Percentiles rank a stretch among this genome's conserved stretches.
Conservation (phyloP, 2,113 vertebrate genomes). For the Oreotrochilus melanogaster region DNA sequence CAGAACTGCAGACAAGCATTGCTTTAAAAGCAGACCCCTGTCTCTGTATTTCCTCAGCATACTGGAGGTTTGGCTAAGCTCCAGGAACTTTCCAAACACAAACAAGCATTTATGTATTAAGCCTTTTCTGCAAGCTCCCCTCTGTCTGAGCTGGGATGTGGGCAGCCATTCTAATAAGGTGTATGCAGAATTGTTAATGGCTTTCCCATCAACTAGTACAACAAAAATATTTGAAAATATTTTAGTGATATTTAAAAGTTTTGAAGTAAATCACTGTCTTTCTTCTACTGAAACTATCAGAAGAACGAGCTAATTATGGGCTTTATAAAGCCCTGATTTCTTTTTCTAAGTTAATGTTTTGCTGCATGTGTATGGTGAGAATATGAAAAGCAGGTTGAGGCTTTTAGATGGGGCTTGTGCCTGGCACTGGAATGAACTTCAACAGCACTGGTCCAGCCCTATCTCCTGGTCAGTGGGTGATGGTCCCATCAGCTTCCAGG, state of each 20-base stretch:
- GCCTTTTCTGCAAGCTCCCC: conserved; percentile 60
- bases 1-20: conserved; percentile 43
- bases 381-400: neutral
- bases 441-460: neutral
- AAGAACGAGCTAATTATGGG: neutral
- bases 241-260: neutral
- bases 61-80: conserved; percentile 59
- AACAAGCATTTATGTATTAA: conserved; percentile 70
- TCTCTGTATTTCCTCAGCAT: conserved; percentile 63
- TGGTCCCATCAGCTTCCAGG: neutral
- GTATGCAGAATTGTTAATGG: conserved; percentile 21
- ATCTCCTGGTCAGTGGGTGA: neutral
- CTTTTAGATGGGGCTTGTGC: neutral
- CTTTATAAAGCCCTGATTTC: neutral
- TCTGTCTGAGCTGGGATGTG: conserved; percentile 62
- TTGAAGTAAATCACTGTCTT: neutral
- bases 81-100: conserved; percentile 69
- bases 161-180: conserved; percentile 57
- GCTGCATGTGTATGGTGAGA: neutral
- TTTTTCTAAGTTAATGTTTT: neutral
- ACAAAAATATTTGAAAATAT: neutral
- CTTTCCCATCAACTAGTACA: neutral
- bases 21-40: conserved; percentile 65
- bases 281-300: neutral
- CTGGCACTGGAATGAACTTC: neutral